Conservation (phyloP, 2,797 vertebrate species). For the Nasua narica region DNA sequence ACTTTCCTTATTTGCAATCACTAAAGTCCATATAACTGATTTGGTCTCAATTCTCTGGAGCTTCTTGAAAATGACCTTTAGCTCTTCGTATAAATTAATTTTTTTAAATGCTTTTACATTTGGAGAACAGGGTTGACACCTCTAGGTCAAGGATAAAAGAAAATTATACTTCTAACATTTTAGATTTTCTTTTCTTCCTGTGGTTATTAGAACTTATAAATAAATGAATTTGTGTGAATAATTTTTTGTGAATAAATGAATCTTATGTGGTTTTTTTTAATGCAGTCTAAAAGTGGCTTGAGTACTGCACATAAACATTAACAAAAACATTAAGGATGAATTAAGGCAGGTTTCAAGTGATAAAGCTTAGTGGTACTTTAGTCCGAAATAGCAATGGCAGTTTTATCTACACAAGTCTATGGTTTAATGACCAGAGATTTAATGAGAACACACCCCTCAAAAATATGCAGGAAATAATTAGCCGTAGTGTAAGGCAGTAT, state of each 20-base stretch:
- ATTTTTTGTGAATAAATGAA: background rate
- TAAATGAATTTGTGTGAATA: background rate
- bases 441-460: background rate
- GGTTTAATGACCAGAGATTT: background rate
- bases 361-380: background rate
- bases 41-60: background rate
- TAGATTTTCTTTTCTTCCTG: background rate
- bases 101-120: background rate
- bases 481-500: background rate
- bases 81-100: background rate
- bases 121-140: background rate
- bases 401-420: background rate
- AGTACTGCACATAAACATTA: background rate
- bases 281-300: background rate
- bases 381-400: background rate
- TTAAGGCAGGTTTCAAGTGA: background rate
- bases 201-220: background rate
- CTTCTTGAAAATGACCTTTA: slow-evolving; percentile 27
- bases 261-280: background rate
- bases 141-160: slow-evolving; percentile 6
- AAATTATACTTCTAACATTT: slow-evolving; percentile 19
- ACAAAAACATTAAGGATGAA: background rate
- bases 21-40: background rate
- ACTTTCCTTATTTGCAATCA: slow-evolving; percentile 25
- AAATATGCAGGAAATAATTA: background rate